A percentile compares a stretch with the other conserved stretches of the same genome.
Conservation (phyloP, 2,113 vertebrate genomes). For the Eidolon helvum region DNA sequence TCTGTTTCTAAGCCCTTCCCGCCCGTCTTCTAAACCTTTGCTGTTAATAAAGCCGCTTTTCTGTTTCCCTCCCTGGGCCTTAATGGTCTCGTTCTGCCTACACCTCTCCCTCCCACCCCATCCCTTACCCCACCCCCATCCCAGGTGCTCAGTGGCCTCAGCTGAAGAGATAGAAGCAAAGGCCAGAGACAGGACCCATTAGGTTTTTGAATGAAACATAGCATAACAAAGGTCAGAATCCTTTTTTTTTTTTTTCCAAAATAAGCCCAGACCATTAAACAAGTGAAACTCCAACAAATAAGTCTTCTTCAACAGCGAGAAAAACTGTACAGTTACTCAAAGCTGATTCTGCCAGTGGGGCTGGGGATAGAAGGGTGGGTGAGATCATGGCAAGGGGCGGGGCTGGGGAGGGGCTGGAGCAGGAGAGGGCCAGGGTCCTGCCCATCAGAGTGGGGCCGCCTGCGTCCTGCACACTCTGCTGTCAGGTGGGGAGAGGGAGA, state of each 20-base stretch:
- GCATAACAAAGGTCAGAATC: conserved; percentile 68
- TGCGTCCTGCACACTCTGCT: conserved; percentile 70
- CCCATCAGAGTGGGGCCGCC: conserved; percentile 72
- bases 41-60: conserved; percentile 68
- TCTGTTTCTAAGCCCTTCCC: not conserved
- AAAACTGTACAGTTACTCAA: conserved; percentile 79
- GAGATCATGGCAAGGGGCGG: conserved; percentile 39
- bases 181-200: not conserved
- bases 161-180: not conserved
- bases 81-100: not conserved
- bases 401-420: not conserved
- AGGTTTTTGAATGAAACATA: conserved; percentile 53
- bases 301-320: conserved; percentile 79
- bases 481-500: conserved; percentile 46
- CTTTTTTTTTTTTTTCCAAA: conserved; percentile 73
- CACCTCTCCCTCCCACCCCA: no score
- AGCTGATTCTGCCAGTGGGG: conserved; percentile 79
- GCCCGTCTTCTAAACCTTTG: not conserved
- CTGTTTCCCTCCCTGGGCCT: not conserved
- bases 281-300: conserved; percentile 79
- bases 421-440: conserved; percentile 58
- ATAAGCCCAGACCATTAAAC: conserved; percentile 81
- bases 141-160: not conserved
- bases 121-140: accelerated
- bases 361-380: conserved; percentile 50